Conservation (phyloP, 2,113 vertebrate genomes). For the Formicarius rufipectus region DNA sequence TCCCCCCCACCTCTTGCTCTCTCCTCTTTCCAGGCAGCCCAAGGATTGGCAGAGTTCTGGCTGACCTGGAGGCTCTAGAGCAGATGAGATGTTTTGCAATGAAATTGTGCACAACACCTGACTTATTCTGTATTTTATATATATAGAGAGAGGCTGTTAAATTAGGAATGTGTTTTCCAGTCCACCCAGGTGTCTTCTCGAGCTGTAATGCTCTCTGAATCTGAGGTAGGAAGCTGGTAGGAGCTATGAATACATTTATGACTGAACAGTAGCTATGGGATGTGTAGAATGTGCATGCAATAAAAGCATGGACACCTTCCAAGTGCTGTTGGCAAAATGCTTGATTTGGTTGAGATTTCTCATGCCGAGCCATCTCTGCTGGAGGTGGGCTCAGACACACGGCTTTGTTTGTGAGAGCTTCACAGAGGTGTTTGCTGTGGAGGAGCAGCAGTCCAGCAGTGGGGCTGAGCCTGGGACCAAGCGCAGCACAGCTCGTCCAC, state of each 20-base stretch:
- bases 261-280: background rate
- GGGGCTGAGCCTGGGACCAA: background rate
- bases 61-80: background rate
- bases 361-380: background rate
- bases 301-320: background rate
- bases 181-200: background rate
- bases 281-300: background rate
- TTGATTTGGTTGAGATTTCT: slow-evolving; percentile 7
- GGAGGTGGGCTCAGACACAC: background rate
- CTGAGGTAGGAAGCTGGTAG: background rate
- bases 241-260: background rate
- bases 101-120: background rate
- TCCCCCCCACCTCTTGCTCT: background rate
- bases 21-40: background rate
- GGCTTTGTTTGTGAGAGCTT: background rate
- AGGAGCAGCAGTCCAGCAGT: background rate
- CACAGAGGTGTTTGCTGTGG: background rate
- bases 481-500: background rate
- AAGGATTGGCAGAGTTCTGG: background rate
- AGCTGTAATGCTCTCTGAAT: background rate
- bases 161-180: background rate
- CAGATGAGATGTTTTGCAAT: background rate
- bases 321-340: background rate
- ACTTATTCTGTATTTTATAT: background rate
- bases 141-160: background rate